These are phyloP conservation scores for Salticus scenicus DNA, from an alignment of 2,888 invertebrate species.

Conservation along the genomic window DNA sequence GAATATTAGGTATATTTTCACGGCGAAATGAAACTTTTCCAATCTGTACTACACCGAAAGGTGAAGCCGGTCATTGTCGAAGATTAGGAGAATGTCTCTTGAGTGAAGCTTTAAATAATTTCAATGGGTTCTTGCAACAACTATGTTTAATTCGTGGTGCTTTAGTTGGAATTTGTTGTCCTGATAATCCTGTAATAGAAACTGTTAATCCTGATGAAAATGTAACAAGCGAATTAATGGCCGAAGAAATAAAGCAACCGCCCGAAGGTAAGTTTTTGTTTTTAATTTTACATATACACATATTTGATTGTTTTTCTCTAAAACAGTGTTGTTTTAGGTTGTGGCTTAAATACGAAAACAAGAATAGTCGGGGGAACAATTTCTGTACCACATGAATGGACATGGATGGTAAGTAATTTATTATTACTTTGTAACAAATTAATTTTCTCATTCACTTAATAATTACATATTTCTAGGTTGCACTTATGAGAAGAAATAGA, in stretches of 20 bases:
- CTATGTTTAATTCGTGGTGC: slow-evolving; percentile 83
- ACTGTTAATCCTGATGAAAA: slow-evolving; percentile 15
- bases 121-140: slow-evolving; percentile 81
- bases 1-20: slow-evolving; percentile 27
- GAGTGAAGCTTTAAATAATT: slow-evolving; percentile 80
- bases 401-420: slow-evolving; percentile 61
- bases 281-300: background rate
- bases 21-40: background rate
- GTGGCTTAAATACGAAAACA: slow-evolving; percentile 41
- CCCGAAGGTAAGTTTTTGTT: slow-evolving; percentile 40
- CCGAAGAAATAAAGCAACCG: slow-evolving; percentile 34
- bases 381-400: slow-evolving; percentile 56
- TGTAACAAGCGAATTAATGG: background rate
- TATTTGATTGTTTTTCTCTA: background rate
- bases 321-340: slow-evolving; percentile 36
- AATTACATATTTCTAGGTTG: slow-evolving; percentile 48
- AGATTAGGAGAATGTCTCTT: slow-evolving; percentile 80
- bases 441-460: background rate
- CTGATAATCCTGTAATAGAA: slow-evolving; percentile 76
- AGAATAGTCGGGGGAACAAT: slow-evolving; percentile 66
- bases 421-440: slow-evolving; percentile 79
- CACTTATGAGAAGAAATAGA: slow-evolving; percentile 82
- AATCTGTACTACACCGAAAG: slow-evolving; percentile 58
- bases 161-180: slow-evolving; percentile 87
- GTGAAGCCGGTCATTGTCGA: slow-evolving; percentile 57